Evolutionary conservation across 35 echinoderm and acorn worm species (phyloP), one percentile per base, ranked within the genome.

Genomic region (Holothuria glaberrima): DNA sequence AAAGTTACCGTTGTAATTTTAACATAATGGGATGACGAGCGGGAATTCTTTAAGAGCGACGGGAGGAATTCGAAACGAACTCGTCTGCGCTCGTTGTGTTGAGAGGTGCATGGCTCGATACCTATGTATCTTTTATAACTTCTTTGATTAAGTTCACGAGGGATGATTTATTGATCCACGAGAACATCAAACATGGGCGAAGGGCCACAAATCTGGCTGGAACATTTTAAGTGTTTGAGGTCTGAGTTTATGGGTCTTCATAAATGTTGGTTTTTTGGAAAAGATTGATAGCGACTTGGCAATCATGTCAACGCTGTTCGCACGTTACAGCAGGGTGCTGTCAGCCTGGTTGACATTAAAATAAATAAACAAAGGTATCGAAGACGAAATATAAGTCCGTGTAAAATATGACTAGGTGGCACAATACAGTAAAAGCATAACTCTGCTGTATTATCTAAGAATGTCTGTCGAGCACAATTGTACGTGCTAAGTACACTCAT

Each of bases 261-360:
- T 84, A 84, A 84, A 84, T 84, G 80, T 84, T 61, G 80, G 80
- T 84, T 84, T 82, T 84, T 84, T 56, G 79, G n/a, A 17, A 82
- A 27, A 56, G 10, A 82, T 35, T 52, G 41, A 58, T 54, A 58
- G 48, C 0, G 14, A 6, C 21, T 30, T 22, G 21, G 33, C 21
- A 12, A 84, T 16, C 58, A 61, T 30, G n/a, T 84, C 18, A 22
- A 14, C 50, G 16, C 50, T 41, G 22, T 58, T 28, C 33, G 80
- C 57, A 28, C 52, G 57, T 61, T 84, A 54, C n/a, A 84, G 12
- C 22, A 20, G 59, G 17, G 80, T 84, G 56, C 58, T 84, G 80
- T 48, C 80, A 84, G 34, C 0, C 34, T 31, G 80, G 58, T 32
- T 58, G 80, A 84, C 80, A 84, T 84, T 61, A 58, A 84, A 84